Conservation (phyloP, 2,797 vertebrate genomes). For the Hydrolagus colliei region DNA sequence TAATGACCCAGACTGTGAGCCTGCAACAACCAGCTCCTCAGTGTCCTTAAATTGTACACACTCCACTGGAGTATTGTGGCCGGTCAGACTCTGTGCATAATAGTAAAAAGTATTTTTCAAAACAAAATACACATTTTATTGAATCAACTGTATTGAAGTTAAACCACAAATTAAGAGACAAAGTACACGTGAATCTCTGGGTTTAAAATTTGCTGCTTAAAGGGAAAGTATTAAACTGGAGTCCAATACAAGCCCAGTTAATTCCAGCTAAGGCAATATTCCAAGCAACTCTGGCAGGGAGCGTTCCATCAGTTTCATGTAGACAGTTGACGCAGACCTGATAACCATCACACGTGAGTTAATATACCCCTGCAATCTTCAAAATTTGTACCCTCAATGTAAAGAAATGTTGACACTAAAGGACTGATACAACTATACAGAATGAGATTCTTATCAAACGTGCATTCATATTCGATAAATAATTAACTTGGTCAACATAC, state of each 20-base stretch:
- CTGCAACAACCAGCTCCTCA: constrained; percentile 84
- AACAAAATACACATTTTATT: background rate
- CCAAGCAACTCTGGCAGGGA: background rate
- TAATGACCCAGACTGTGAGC: constrained; percentile 89
- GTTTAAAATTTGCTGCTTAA: background rate
- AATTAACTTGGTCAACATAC: too few species aligned
- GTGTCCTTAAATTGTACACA: constrained; percentile 79
- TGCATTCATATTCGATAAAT: background rate
- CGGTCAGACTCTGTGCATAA: constrained; percentile 73
- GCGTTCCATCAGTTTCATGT: background rate
- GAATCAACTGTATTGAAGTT: background rate
- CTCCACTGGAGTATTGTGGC: constrained; percentile 80
- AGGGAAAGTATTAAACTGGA: background rate
- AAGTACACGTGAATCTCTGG: background rate
- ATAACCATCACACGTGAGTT: too few species aligned
- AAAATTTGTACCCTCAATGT: too few species aligned
- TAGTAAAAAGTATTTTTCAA: background rate
- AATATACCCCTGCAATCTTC: too few species aligned
- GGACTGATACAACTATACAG: background rate
- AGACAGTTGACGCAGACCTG: too few species aligned
- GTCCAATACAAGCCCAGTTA: background rate
- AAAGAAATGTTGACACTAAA: too few species aligned
- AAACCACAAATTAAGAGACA: background rate
- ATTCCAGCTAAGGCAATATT: background rate
- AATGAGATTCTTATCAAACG: background rate